Evolutionary conservation across 2,888 invertebrate genomes (phyloP).

Genomic region (Galeopsomyia nigrocyanea): DNA sequence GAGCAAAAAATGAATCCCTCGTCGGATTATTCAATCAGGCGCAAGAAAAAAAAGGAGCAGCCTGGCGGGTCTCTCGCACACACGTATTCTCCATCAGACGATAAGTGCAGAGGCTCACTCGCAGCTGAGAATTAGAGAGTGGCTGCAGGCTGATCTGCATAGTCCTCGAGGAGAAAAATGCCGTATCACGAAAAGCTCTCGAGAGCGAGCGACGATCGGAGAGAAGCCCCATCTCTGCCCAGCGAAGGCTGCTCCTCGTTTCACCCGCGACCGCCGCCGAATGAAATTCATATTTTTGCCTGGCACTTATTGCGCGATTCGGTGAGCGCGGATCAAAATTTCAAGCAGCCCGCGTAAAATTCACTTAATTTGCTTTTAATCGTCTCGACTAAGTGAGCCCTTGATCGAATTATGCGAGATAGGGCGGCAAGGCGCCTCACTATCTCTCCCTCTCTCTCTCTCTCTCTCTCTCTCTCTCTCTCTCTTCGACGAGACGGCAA

Average conservation of each 20-base stretch:
- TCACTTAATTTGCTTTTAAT: conserved; percentile 41
- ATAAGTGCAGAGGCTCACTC: conserved; percentile 26
- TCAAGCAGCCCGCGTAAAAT: conserved; percentile 16
- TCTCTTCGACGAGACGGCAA: conserved; percentile 20
- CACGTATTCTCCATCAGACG: conserved; percentile 1
- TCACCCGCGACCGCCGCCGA: background rate
- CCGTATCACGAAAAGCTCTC: conserved; percentile 37
- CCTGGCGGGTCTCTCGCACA: background rate
- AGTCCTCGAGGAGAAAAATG: conserved; percentile 21
- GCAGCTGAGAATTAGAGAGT: conserved; percentile 25
- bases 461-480: conserved; percentile 31
- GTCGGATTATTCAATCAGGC: background rate
- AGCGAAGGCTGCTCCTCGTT: background rate
- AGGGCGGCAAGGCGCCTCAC: conserved; percentile 1
- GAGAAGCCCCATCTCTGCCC: background rate
- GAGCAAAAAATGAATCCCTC: background rate
- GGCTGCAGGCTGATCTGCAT: conserved; percentile 10
- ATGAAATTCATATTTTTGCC: conserved; percentile 43
- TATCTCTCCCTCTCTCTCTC: conserved; percentile 31
- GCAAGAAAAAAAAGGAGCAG: background rate
- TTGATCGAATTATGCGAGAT: conserved; percentile 33
- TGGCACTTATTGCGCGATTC: conserved; percentile 38
- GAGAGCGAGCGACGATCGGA: too few species aligned
- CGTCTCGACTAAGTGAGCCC: conserved; percentile 21
- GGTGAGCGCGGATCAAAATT: conserved; percentile 35